A percentile compares a stretch with the other conserved stretches of the same genome.
Evolutionary conservation across 2,113 vertebrate genomes (phyloP).

Genomic region (Bothrops jararaca): DNA sequence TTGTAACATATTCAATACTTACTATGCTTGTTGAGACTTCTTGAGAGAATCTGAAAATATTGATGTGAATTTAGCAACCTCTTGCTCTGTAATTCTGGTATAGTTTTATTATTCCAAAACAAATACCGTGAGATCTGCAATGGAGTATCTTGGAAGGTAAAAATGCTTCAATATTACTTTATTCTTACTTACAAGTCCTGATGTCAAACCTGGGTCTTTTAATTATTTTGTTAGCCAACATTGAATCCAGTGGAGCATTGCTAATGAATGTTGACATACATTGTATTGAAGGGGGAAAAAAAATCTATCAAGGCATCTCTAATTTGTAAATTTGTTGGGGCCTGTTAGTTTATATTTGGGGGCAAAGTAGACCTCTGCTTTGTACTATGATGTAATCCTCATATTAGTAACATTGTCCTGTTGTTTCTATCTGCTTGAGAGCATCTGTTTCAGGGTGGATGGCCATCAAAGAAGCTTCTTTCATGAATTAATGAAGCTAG

Average conservation of each 20-base stretch:
- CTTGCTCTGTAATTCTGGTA: neutral
- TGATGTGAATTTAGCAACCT: neutral
- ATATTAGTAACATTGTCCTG: neutral
- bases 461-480: neutral
- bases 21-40: neutral
- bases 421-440: neutral
- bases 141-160: neutral
- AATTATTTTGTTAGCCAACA: neutral
- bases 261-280: neutral
- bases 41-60: neutral
- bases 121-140: neutral
- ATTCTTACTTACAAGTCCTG: neutral
- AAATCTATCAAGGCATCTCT: neutral
- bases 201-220: neutral
- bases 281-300: neutral
- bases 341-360: neutral
- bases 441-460: neutral
- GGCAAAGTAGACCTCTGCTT: neutral
- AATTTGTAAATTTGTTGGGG: neutral
- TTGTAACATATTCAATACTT: neutral
- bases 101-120: neutral
- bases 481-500: neutral
- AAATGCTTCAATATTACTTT: neutral
- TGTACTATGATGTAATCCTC: neutral
- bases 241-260: neutral